Evolutionary conservation across 2,113 vertebrate species (phyloP).

Genomic region (Dendrocopos noguchii): DNA sequence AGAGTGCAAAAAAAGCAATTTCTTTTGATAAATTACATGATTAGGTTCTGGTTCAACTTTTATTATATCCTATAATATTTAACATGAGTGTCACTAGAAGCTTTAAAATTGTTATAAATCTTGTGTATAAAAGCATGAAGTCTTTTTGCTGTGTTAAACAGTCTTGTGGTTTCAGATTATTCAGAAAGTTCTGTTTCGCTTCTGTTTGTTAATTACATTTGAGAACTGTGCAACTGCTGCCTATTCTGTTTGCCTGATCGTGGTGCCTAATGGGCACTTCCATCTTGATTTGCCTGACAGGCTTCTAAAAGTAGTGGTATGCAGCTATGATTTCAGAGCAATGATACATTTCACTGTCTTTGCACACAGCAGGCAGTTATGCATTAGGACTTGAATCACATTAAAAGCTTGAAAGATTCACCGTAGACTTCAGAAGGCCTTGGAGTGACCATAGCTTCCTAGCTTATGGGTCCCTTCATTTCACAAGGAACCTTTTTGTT

Average conservation of each 20-base stretch:
- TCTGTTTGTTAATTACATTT: constrained; percentile 30
- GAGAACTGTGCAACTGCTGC: neutral
- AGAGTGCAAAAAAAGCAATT: constrained; percentile 32
- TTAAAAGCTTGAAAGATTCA: neutral
- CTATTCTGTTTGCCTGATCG: neutral
- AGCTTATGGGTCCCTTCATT: neutral
- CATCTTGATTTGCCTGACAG: neutral
- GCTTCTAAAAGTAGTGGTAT: neutral
- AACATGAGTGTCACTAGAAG: neutral
- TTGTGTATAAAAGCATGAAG: neutral
- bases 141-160: neutral
- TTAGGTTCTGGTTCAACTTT: neutral
- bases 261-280: neutral
- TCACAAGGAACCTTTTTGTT: neutral
- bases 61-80: neutral
- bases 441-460: neutral
- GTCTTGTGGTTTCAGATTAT: neutral
- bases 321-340: neutral
- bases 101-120: neutral
- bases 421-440: neutral
- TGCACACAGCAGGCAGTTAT: neutral
- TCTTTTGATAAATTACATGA: constrained; percentile 2
- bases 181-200: constrained; percentile 39
- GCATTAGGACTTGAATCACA: neutral
- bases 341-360: neutral